These are phyloP conservation scores for Melinaea marsaeus DNA, from an alignment of 2,888 invertebrate species.

Conservation along the genomic window DNA sequence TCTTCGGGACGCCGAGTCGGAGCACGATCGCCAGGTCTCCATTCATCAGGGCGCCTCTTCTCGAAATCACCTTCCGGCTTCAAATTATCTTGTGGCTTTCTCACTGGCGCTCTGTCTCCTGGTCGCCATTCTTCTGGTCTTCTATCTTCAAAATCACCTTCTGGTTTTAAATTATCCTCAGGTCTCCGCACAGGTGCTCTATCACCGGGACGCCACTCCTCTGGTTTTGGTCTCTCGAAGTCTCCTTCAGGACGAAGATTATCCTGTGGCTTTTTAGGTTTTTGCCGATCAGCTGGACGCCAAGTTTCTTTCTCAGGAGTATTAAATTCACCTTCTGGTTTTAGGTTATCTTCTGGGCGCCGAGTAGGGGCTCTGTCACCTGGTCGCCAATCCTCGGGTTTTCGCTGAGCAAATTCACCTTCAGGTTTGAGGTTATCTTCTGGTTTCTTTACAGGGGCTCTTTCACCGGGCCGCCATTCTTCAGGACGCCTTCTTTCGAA, in stretches of 20 bases:
- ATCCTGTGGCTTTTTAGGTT: constrained; percentile 50
- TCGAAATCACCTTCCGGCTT: constrained; percentile 43
- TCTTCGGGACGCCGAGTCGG: constrained; percentile 64
- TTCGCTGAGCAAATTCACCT: constrained; percentile 66
- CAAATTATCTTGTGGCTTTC: constrained; percentile 75
- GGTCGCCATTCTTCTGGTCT: constrained; percentile 67
- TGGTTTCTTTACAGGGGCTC: constrained; percentile 68
- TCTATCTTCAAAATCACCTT: constrained; percentile 71
- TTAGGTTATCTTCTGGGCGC: constrained; percentile 53
- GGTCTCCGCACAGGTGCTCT: constrained; percentile 53
- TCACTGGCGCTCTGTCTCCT: constrained; percentile 67
- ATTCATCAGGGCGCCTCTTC: constrained; percentile 55
- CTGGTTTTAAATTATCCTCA: constrained; percentile 77
- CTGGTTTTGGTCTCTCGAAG: constrained; percentile 72
- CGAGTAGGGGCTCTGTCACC: constrained; percentile 54
- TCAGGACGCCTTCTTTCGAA: constrained; percentile 66
- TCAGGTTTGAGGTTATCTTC: constrained; percentile 61
- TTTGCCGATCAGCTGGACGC: constrained; percentile 49
- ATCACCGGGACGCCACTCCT: constrained; percentile 66
- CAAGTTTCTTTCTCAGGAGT: constrained; percentile 45
- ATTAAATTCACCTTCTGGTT: constrained; percentile 67
- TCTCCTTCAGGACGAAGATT: constrained; percentile 78
- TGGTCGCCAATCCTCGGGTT: constrained; percentile 48
- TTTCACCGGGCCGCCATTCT: constrained; percentile 73
- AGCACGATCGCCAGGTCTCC: constrained; percentile 58